Evolutionary conservation across 2,888 invertebrate genomes (phyloP), one percentile per base, ranked within the genome.

Genomic region (Drosophila bunnanda): DNA sequence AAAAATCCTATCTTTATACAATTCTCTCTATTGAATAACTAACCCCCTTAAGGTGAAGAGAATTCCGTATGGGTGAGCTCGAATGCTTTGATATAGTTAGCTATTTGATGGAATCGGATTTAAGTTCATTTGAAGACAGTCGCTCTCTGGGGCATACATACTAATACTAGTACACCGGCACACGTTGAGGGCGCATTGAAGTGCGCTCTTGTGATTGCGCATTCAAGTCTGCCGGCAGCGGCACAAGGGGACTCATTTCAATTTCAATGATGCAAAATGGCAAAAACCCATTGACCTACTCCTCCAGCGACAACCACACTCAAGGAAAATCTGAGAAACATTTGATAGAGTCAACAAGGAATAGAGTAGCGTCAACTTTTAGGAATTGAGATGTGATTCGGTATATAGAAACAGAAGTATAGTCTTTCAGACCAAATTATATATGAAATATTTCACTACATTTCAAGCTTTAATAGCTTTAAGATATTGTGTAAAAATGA

Each of bases 231-330:
- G 66, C 25, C 44, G 66, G 67, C 66, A 66, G 28, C 43, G 66
- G 15, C 43, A 52, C 43, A 48, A 58, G 59, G 59, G 60, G 60
- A 44, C 72, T 77, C 80, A 82, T 82, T 80, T 82, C 82, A 74
- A 85, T 79, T 82, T 85, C 82, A 79, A 77, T 77, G 80, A 79
- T 75, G 72, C 68, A 70, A 78, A 78, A 52, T 39, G 41, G 66
- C 53, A 69, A 70, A 64, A 74, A 66, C 75, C 67, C 75, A 60
- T 74, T 74, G 74, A 74, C 74, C 74, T 75, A 75, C 74, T 75
- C 67, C 56, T 17, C 15, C 50, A 15, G 59, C 25, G 25, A 41
- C 44, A 34, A 38, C 58, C 48, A 57, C 72, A 50, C 50, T 50
- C 32, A 50, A 34, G 32, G 50, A 50, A 50, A 50, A 34, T 20